Evolutionary conservation across 2,113 vertebrate species (phyloP).

Genomic region (Poicephalus meyeri): DNA sequence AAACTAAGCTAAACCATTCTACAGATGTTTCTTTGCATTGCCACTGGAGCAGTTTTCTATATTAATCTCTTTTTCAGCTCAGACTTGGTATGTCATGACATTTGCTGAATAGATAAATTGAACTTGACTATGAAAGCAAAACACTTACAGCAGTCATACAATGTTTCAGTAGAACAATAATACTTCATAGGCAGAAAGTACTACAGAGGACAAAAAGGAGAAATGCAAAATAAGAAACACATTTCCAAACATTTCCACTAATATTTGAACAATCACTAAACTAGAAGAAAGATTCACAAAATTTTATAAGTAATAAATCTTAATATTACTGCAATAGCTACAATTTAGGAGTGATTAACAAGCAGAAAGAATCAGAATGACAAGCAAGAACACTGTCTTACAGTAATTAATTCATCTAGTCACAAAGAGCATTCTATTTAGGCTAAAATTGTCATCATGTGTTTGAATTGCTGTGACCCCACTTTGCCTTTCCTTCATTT

Average conservation of each 20-base stretch:
- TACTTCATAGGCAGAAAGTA: neutral
- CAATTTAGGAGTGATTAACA: conserved; percentile 67
- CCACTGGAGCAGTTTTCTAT: neutral
- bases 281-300: neutral
- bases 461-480: conserved; percentile 67
- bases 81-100: neutral
- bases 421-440: conserved; percentile 67
- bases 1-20: neutral
- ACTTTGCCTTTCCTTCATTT: conserved; percentile 69
- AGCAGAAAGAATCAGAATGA: conserved; percentile 70
- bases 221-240: neutral
- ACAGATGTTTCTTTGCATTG: neutral
- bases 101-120: neutral
- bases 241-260: neutral
- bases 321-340: conserved; percentile 40
- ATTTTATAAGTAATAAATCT: conserved; percentile 36
- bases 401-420: conserved; percentile 68
- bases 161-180: neutral
- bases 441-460: conserved; percentile 61
- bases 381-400: conserved; percentile 68
- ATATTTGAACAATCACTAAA: neutral
- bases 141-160: neutral
- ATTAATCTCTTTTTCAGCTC: neutral
- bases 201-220: neutral
- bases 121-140: neutral